Evolutionary conservation across 2,113 vertebrate species (phyloP), one percentile per base, ranked within the genome.

Genomic region (Scophthalmus maximus): DNA sequence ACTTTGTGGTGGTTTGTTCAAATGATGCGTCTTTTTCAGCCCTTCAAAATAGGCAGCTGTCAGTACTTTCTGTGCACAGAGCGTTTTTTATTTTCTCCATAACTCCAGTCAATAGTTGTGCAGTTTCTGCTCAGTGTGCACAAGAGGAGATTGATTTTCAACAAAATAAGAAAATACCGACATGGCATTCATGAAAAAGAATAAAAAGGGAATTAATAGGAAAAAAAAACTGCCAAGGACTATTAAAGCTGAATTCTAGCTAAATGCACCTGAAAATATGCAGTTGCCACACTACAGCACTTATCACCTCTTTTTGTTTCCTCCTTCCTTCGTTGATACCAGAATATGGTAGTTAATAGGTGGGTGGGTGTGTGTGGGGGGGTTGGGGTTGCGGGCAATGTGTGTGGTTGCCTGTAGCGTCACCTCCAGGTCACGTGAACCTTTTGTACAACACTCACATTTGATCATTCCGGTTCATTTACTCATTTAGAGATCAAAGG

Each of bases 401-500:
- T 53, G 5, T 63, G n/a, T 27, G 20, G 17, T 20, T 22, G 10
- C 42, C 17, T 44, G 26, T 20, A 11, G 15, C 22, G 0, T 79
- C 64, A 62, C 78, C 74, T 66, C 10, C 46, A 49, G 70, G 68
- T 68, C 29, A 57, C 36, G 34, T 40, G 55, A 60, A 36, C 62
- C 49, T 52, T 20, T 56, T 64, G 42, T 49, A 58, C 56, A 47
- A 72, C 59, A 76, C 58, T 62, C 47, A 78, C 61, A 76, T 68
- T 76, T 78, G 75, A 84, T 78, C 56, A 84, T 80, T 79, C 65
- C 62, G 70, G 18, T 76, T 62, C n/a, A 76, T 74, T 83, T 81
- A 72, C 29, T 68, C 59, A 84, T 87, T 87, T 67, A 55, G 17
- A 58, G 79, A 73, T 68, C 84, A 88, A 80, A 85, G 77, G 81